Conservation (phyloP, 2,888 invertebrate genomes). For the Epistrophe grossulariae region DNA sequence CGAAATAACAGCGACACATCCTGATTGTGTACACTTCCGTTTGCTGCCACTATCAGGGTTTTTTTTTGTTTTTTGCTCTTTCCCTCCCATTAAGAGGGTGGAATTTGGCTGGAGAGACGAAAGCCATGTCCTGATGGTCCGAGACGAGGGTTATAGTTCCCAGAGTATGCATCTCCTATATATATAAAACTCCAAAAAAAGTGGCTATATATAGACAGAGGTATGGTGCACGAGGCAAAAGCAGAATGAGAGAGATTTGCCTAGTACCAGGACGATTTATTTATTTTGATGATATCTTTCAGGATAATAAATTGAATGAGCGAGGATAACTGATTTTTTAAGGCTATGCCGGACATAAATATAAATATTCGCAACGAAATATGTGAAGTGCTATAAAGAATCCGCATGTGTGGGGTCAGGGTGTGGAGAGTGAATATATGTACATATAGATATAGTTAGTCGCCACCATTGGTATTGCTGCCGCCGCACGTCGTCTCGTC, state of each 20-base stretch:
- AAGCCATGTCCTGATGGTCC: constrained; percentile 24
- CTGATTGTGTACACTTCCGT: constrained; percentile 71
- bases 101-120: constrained; percentile 11
- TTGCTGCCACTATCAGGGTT: constrained; percentile 60
- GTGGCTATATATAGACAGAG: neutral
- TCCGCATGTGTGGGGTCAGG: constrained; percentile 67
- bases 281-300: constrained; percentile 77
- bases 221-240: constrained; percentile 4
- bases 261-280: constrained; percentile 76
- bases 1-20: constrained; percentile 69
- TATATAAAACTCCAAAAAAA: constrained; percentile 1
- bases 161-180: constrained; percentile 1
- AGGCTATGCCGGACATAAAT: constrained; percentile 75
- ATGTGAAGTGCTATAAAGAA: constrained; percentile 76
- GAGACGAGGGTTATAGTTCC: constrained; percentile 39
- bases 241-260: constrained; percentile 68
- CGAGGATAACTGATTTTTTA: constrained; percentile 76
- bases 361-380: constrained; percentile 76
- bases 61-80: constrained; percentile 14
- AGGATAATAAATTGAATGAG: constrained; percentile 77
- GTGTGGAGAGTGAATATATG: neutral
- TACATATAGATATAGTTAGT: neutral
- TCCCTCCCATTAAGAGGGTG: constrained; percentile 26
- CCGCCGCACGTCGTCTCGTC: constrained; percentile 55
- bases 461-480: neutral